Base-by-base conservation (phyloP, 2,797 vertebrate species). In the Florisuga fusca region DNA sequence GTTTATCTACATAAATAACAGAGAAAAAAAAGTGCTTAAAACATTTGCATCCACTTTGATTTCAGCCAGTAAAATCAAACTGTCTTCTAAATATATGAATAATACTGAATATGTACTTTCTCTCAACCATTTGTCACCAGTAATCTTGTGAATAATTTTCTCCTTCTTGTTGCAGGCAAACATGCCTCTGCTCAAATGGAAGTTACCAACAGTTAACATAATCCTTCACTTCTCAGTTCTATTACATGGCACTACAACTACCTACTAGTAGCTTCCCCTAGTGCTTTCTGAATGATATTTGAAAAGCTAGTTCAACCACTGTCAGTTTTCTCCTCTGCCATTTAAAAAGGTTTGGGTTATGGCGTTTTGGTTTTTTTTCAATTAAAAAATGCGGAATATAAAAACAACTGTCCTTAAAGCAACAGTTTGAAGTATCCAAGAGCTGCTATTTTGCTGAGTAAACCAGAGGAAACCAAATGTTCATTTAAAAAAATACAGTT, bases 51-150 rank as follows among this genome's bases (percentile, higher is more conserved):
- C 90, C 89, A 96, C 88, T 94, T 97, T 95, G 96, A 97, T 96
- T 97, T 97, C 96, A 98, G 95, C 95, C 97, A 96, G 90, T 94
- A 97, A 97, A 97, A 98, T 93, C 95, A 96, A 98, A 96, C 92
- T 79, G 75, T 95, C 67, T 61, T 95, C 94, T 92, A 95, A 88
- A 94, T 79, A 95, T 58, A 90, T 22, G 76, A 96, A 89, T 98
- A 98, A 98, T 96, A 98, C 97, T 98, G 97, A 95, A 95, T 87
- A 95, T 71, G 71, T 68, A 89, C 34, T 90, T 73, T 64, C 68
- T 87, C 33, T 85, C 78, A 71, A 64, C 85, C 74, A 87, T 76
- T 91, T 92, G 58, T 90, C 95, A 87, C 83, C 61, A 94, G 77
- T 51, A 95, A 87, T 51, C 48, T 92, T 53, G 8, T 31, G 87